Conservation (phyloP, 2,797 vertebrate genomes). For the Karalla daura region DNA sequence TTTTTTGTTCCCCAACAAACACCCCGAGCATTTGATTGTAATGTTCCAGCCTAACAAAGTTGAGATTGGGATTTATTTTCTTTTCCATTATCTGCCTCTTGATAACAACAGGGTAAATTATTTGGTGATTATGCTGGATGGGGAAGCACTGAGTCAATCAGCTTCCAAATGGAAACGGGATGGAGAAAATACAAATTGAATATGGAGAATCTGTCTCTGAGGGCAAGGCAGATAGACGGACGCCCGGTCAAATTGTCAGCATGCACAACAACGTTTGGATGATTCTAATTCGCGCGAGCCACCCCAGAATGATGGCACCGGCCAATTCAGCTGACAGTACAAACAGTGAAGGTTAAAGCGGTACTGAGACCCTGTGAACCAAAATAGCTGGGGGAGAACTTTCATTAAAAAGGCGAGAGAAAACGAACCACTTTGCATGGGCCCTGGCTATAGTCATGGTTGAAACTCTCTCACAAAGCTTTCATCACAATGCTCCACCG, state of each 20-base stretch:
- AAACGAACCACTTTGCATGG: conserved; percentile 52
- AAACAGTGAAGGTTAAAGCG: conserved; percentile 52
- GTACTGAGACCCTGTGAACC: conserved; percentile 52
- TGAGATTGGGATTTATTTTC: conserved; percentile 64
- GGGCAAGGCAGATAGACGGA: conserved; percentile 41
- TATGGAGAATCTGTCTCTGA: conserved; percentile 59
- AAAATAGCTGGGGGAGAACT: conserved; percentile 56
- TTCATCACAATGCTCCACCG: conserved; percentile 59
- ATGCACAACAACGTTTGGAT: conserved; percentile 55
- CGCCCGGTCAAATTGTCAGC: conserved; percentile 52
- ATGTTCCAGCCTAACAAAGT: conserved; percentile 49
- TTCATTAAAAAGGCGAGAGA: conserved; percentile 61
- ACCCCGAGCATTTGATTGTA: conserved; percentile 48
- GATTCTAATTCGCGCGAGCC: conserved; percentile 37
- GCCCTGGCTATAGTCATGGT: conserved; percentile 33
- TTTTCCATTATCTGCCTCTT: conserved; percentile 65
- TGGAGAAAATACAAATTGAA: conserved; percentile 71
- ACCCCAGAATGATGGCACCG: not conserved
- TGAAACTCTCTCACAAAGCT: conserved; percentile 55
- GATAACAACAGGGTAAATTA: conserved; percentile 69
- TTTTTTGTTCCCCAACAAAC: conserved; percentile 39
- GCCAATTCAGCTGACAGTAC: conserved; percentile 48
- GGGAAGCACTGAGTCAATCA: conserved; percentile 61
- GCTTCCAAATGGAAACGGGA: conserved; percentile 66
- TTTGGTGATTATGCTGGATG: conserved; percentile 66